phyloP scores from a whole-genome alignment of 2,113 vertebrate genomes.

The Colistium nudipinnis region DNA sequence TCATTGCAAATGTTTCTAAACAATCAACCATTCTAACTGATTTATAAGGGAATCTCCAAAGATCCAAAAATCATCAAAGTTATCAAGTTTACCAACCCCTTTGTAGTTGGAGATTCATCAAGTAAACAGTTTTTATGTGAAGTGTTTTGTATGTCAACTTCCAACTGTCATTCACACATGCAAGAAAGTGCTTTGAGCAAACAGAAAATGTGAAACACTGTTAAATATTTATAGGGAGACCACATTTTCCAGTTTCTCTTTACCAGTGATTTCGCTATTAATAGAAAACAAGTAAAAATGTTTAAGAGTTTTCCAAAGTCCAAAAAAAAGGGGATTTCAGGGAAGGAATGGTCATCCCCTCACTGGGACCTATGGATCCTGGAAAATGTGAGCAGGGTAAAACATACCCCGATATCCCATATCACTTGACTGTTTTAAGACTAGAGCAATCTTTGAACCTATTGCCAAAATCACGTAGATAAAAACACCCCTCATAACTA shows the following conservation, averaged over 20 bases:
- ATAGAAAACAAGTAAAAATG: background rate
- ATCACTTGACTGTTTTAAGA: background rate
- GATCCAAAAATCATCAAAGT: too few species aligned
- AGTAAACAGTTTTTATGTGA: slow-evolving; percentile 10
- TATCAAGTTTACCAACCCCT: background rate
- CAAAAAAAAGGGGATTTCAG: background rate
- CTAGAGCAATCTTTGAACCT: background rate
- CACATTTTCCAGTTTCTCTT: slow-evolving; percentile 10
- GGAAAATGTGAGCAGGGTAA: slow-evolving; percentile 4
- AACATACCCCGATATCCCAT: background rate
- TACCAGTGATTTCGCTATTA: background rate
- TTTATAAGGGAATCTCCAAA: too few species aligned
- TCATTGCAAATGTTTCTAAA: background rate
- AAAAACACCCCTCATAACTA: background rate
- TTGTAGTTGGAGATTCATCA: background rate
- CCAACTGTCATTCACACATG: slow-evolving; percentile 11
- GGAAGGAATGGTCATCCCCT: background rate
- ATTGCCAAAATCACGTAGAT: background rate
- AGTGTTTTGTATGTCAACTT: slow-evolving; percentile 5
- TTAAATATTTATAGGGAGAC: slow-evolving; percentile 13
- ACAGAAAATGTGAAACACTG: slow-evolving; percentile 7
- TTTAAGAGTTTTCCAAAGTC: background rate
- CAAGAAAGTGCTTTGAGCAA: background rate
- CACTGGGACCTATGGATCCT: background rate
- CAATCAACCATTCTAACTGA: background rate